Evolutionary conservation across 2,888 invertebrate species (phyloP), one percentile per base, ranked within the genome.

Genomic region (Nomada lathburiana): DNA sequence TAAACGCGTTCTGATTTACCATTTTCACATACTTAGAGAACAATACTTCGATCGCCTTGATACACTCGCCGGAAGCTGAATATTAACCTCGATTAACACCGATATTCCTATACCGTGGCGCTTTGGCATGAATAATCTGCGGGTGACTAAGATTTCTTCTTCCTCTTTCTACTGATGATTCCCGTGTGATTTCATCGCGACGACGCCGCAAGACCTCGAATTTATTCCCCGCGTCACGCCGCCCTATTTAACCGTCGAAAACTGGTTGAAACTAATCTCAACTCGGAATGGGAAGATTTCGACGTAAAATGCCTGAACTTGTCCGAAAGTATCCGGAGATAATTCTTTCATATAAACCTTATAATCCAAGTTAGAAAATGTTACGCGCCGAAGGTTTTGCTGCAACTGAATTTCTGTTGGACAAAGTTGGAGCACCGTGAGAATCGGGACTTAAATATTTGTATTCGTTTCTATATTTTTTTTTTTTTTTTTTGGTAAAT

Each of bases 21-120:
- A 16, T 36, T 68, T 36, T 23, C 55, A 1, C 60, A 70, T 16
- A 0, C 16, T 44, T 29, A 9, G 16, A 59, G 20, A n/a, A 47
- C 44, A 53, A 20, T 64, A 47, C 10, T 57, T 53, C 52, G 52
- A 73, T 75, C 50, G 62, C 7, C 52, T 44, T 36, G 53, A 63
- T 57, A 52, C 36, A 20, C 36, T 57, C 52, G 62, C 64, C 91
- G 91, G 91, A 91, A 91, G 89, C 89, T 88, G 81, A 86, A 88
- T 85, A 85, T 91, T 91, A 89, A 91, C 91, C 91, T 84, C 88
- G 78, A 70, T 89, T 87, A 82, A 88, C 88, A 86, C 74, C 74
- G 81, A 80, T 88, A 81, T 82, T 72, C 11, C 73, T 68, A 36
- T 69, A 79, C 71, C 64, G 44, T 44, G 64, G 53, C 64, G 69